phyloP scores from a whole-genome alignment of 2,113 vertebrate species.

The Ictalurus furcatus region DNA sequence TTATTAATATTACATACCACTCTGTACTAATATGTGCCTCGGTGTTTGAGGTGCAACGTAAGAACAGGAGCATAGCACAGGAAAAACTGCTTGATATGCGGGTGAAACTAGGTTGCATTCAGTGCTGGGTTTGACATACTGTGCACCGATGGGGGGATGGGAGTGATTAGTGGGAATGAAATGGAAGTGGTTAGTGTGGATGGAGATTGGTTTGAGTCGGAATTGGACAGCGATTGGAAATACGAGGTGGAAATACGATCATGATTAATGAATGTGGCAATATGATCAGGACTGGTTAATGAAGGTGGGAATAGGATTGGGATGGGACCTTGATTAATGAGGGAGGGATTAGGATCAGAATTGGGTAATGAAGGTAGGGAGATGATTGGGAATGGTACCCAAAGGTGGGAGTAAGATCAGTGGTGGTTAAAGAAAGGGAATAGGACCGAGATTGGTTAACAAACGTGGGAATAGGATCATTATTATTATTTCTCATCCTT shows the following conservation, averaged over 20 bases:
- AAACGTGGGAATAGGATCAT: not conserved
- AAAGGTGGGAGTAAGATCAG: not conserved
- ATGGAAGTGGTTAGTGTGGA: not conserved
- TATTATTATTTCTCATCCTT: too few species aligned
- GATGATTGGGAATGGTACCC: not conserved
- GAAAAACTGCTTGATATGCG: constrained; percentile 33
- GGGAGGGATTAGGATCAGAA: not conserved
- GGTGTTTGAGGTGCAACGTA: constrained; percentile 63
- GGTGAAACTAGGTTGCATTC: not conserved
- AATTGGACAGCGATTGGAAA: not conserved
- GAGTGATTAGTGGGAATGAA: not conserved
- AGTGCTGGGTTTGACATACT: not conserved
- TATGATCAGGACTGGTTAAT: not conserved
- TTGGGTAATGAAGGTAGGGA: not conserved
- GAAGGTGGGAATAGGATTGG: not conserved
- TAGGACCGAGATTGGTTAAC: not conserved
- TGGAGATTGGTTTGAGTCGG: not conserved
- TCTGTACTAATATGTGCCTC: constrained; percentile 67
- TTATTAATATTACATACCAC: constrained; percentile 68
- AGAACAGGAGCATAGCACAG: constrained; percentile 57
- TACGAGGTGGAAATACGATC: not conserved
- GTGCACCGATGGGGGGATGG: not conserved
- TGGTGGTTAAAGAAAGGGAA: not conserved
- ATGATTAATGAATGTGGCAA: not conserved
- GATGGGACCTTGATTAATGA: not conserved